A percentile compares a stretch with the other conserved stretches of the same genome.
Conservation (phyloP, 2,888 invertebrate genomes). For the Melanotus villosus region DNA sequence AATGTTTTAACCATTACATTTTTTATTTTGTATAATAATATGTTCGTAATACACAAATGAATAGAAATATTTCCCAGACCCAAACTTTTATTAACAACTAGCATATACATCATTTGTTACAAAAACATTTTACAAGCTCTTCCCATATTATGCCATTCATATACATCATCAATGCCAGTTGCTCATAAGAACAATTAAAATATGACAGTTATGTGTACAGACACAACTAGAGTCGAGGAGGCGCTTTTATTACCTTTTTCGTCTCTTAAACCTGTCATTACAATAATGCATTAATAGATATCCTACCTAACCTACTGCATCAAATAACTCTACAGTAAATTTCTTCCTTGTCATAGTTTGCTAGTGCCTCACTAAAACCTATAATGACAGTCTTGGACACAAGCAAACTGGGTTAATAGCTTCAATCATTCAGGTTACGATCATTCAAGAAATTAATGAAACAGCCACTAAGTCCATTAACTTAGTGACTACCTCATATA, state of each 20-base stretch:
- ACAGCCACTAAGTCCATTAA: slow-evolving; percentile 25
- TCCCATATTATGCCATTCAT: slow-evolving; percentile 43
- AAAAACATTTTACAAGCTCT: slow-evolving; percentile 62
- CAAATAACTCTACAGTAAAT: slow-evolving; percentile 39
- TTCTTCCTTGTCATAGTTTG: slow-evolving; percentile 35
- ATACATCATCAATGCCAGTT: slow-evolving; percentile 55
- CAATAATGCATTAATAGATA: slow-evolving; percentile 48
- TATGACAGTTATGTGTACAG: slow-evolving; percentile 46
- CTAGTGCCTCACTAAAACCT: slow-evolving; percentile 43
- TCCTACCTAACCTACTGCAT: slow-evolving; percentile 48
- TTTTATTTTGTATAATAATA: no score
- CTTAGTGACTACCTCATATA: slow-evolving; percentile 38
- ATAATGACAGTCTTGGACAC: slow-evolving; percentile 48
- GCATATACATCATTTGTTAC: slow-evolving; percentile 65
- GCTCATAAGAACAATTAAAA: slow-evolving; percentile 40
- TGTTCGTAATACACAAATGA: background rate
- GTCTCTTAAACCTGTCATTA: slow-evolving; percentile 41
- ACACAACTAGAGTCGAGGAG: slow-evolving; percentile 46
- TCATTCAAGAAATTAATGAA: slow-evolving; percentile 43
- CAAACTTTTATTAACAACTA: slow-evolving; percentile 68
- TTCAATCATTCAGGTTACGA: slow-evolving; percentile 47
- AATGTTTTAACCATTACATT: no score
- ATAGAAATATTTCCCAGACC: slow-evolving; percentile 62
- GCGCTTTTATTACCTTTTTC: slow-evolving; percentile 37
- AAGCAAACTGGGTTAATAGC: slow-evolving; percentile 46